Conservation (phyloP, 1,140 invertebrate genomes). For the Drosophila jambulina region DNA sequence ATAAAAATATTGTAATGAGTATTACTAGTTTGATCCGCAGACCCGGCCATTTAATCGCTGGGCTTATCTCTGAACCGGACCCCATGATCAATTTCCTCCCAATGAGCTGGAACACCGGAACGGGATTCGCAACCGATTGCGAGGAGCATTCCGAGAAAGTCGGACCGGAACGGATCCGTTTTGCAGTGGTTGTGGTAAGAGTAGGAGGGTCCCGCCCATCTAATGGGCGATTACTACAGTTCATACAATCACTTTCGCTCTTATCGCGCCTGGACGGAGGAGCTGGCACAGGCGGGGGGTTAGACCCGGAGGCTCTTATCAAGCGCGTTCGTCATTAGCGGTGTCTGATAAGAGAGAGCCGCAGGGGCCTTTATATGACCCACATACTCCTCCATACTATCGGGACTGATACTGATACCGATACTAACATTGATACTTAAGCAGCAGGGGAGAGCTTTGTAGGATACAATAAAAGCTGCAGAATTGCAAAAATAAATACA, state of each 20-base stretch:
- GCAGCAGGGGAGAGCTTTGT: background rate
- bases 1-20: background rate
- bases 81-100: conserved; percentile 13
- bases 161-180: background rate
- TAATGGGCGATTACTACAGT: conserved; percentile 14
- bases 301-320: conserved; percentile 38
- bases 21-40: background rate
- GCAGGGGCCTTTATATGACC: conserved; percentile 40
- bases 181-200: background rate
- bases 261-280: conserved; percentile 7
- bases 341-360: conserved; percentile 34
- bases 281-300: background rate
- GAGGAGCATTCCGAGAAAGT: background rate
- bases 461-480: conserved; percentile 4
- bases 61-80: conserved; percentile 10
- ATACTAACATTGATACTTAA: background rate
- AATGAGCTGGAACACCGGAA: conserved; percentile 27
- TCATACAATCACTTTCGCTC: conserved; percentile 43
- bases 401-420: conserved; percentile 2
- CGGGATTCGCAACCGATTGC: conserved; percentile 6
- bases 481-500: conserved; percentile 14
- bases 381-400: conserved; percentile 28
- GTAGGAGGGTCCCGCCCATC: background rate
- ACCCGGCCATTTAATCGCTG: background rate
- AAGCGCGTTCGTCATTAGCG: conserved; percentile 19